phyloP scores from a whole-genome alignment of 2,113 vertebrate genomes.

The Ochotona princeps region DNA sequence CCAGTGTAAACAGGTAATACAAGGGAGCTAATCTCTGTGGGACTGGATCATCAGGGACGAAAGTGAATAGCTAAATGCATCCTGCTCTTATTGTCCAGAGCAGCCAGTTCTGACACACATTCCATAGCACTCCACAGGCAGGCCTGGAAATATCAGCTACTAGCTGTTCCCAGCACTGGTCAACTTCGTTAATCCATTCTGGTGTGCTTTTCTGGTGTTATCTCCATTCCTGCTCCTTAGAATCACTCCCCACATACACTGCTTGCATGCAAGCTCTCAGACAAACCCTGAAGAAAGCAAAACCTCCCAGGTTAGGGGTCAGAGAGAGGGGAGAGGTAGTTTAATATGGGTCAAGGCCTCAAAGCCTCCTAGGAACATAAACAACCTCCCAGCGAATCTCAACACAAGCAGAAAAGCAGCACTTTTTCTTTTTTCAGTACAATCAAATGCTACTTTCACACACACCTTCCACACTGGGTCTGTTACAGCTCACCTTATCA shows the following conservation, averaged over 20 bases:
- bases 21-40: not conserved
- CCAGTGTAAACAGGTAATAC: not conserved
- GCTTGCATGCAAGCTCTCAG: not conserved
- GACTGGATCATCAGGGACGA: not conserved
- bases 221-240: not conserved
- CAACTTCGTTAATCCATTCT: not conserved
- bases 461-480: constrained; percentile 24
- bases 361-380: not conserved
- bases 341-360: constrained; percentile 6
- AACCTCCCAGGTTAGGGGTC: not conserved
- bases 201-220: not conserved
- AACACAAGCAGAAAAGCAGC: not conserved
- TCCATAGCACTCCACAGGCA: not conserved
- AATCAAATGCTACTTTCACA: constrained; percentile 47
- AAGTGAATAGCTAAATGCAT: not conserved
- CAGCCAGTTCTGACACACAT: not conserved
- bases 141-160: not conserved
- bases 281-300: constrained; percentile 20
- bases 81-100: not conserved
- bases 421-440: not conserved
- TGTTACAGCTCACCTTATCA: constrained; percentile 48
- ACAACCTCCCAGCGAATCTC: not conserved
- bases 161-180: not conserved
- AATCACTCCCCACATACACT: constrained; percentile 31
- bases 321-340: not conserved